Percentiles rank a stretch among this genome's conserved stretches.
These are phyloP conservation scores for Sesamia inferens DNA, from an alignment of 2,888 invertebrate genomes.

Conservation along the genomic window DNA sequence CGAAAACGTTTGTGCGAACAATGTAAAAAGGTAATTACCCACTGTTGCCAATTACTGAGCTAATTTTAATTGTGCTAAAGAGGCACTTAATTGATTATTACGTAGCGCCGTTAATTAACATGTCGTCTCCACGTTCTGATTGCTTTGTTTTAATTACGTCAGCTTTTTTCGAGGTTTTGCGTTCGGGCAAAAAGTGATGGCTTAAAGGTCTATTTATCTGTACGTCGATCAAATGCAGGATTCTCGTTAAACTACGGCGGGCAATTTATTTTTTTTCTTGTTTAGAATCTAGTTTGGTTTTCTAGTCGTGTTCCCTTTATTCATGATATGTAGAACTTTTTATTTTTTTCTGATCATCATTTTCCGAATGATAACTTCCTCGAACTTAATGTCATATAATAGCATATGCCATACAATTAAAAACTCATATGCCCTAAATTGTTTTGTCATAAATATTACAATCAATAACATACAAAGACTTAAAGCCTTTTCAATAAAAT, in stretches of 20 bases:
- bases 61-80: slow-evolving; percentile 69
- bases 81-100: slow-evolving; percentile 72
- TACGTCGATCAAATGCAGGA: slow-evolving; percentile 42
- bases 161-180: slow-evolving; percentile 48
- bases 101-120: slow-evolving; percentile 72
- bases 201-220: slow-evolving; percentile 41
- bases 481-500: too few species aligned
- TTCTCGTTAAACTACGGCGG: neutral
- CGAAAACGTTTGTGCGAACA: slow-evolving; percentile 28
- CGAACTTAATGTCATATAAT: too few species aligned
- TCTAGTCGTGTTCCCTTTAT: too few species aligned
- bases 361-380: too few species aligned
- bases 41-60: slow-evolving; percentile 66
- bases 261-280: neutral
- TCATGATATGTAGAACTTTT: too few species aligned
- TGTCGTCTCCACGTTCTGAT: slow-evolving; percentile 71
- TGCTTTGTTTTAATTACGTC: slow-evolving; percentile 68
- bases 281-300: neutral
- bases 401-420: too few species aligned
- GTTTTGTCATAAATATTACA: too few species aligned
- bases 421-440: too few species aligned
- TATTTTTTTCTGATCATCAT: too few species aligned
- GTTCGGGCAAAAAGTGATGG: slow-evolving; percentile 30
- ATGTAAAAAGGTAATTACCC: slow-evolving; percentile 59
- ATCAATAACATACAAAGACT: too few species aligned